A percentile compares a stretch with the other conserved stretches of the same genome.
phyloP scores from a whole-genome alignment of 2,113 vertebrate genomes.

The Notarius lentiginosus region DNA sequence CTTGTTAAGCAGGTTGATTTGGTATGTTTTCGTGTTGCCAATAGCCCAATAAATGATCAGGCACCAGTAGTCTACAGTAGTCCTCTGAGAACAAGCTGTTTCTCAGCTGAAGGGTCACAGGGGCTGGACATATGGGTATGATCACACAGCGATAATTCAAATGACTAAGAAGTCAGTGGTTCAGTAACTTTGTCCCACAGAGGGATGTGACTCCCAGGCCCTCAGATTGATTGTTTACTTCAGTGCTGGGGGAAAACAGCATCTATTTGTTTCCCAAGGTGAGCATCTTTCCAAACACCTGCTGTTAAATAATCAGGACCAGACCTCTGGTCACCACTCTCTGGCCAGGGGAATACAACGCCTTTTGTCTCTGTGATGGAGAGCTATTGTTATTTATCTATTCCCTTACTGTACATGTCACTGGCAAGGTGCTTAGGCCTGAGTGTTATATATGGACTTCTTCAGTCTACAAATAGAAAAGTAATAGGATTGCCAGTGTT shows the following conservation, averaged over 20 bases:
- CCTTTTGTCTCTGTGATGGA: conserved; percentile 57
- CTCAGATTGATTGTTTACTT: conserved; percentile 58
- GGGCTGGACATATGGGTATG: conserved; percentile 41
- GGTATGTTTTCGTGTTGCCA: conserved; percentile 13
- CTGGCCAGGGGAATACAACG: conserved; percentile 54
- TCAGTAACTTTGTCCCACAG: conserved; percentile 54
- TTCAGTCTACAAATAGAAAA: conserved; percentile 75
- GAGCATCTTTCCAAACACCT: conserved; percentile 56
- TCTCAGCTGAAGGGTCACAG: conserved; percentile 41
- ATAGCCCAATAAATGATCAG: conserved; percentile 5
- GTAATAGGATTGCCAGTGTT: conserved; percentile 71
- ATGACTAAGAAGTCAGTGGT: conserved; percentile 53
- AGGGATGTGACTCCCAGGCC: conserved; percentile 49
- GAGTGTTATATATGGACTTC: conserved; percentile 63
- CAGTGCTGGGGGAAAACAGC: conserved; percentile 42
- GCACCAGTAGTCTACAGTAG: neutral
- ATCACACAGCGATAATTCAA: conserved; percentile 55
- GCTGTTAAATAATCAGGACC: conserved; percentile 57
- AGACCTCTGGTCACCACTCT: conserved; percentile 53
- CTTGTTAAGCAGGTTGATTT: neutral
- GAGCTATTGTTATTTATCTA: conserved; percentile 62
- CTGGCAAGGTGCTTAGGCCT: conserved; percentile 51
- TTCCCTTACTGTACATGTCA: conserved; percentile 55
- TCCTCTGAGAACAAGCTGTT: conserved; percentile 33
- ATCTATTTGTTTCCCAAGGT: conserved; percentile 60